Evolutionary conservation across 2,113 vertebrate species (phyloP), one percentile per base, ranked within the genome.

Genomic region (Heteronetta atricapilla): DNA sequence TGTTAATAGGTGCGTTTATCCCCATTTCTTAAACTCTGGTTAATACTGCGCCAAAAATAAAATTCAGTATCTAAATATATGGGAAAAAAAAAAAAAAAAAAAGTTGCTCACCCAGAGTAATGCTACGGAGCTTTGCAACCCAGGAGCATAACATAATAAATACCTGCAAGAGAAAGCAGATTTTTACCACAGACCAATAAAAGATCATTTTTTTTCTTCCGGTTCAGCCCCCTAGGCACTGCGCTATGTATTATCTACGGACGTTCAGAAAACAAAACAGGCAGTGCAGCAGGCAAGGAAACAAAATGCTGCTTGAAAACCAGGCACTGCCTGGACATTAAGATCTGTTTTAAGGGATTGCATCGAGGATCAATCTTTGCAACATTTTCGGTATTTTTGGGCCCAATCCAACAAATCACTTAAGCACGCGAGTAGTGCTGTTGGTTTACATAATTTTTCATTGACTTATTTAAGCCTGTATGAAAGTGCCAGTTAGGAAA

Each of bases 71-170:
- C 46, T 48, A 48, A 22, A 48, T 22, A 48, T 48, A 48, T 21
- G 20, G 46, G 9, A 38, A 48, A 48, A 21, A 0, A 40, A 8
- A 0, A 10, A 20, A 38, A 38, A 48, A 48, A 21, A 0, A 40
- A 8, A 0, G 0, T 34, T 72, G 64, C 20, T 52, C 56, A 12
- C 52, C 36, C 34, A 60, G 38, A 53, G 22, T 20, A 46, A 72
- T 33, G 19, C 87, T 77, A 4, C 11, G 40, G 62, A 73, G 23
- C n/a, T 94, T 73, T 94, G 88, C 87, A 80, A 29, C 31, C 78
- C 10, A 5, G 34, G 58, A 58, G 29, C 33, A 34, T 60, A 21
- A 78, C 78, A 48, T 21, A 72, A 19, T 40, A 77, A 3, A 44
- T 36, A 69, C 23, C 26, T 60, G 40, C 40, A 40, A 79, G 52